Evolutionary conservation across 2,797 vertebrate genomes (phyloP), one percentile per base, ranked within the genome.

Genomic region (Phataginus tricuspis): DNA sequence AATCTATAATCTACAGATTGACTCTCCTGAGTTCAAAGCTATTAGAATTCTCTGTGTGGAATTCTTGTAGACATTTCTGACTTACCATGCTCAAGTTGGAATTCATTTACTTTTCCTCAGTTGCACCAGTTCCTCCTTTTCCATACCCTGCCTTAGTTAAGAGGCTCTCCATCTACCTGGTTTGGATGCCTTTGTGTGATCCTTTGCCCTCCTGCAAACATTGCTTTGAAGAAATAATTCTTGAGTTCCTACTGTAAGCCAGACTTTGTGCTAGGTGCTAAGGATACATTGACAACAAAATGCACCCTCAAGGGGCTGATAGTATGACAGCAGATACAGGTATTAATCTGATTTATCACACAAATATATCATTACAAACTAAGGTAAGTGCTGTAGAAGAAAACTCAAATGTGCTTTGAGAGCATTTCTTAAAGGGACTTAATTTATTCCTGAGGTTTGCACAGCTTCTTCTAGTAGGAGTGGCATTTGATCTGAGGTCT

Each of bases 151-250:
- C 45, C 57, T 71, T 95, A 42, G 14, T 51, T 77, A 75, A 53
- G 15, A 34, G 34, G 7, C 55, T 96, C 16, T 93, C 34, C 13
- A 6, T 83, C 23, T 68, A 45, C 21, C 16, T 84, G 19, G 21
- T 77, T 55, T 91, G n/a, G 12, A 74, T 66, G 25, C 37, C 34
- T 83, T 95, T 66, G 2, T 51, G 55, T 59, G 14, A 59, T 75
- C 49, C 39, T 87, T 80, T 94, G 16, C 31, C 29, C 96, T 84
- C 4, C 25, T 1, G 77, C 10, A 53, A 39, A 45, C 13, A 19
- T 64, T 89, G 39, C n/a, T 84, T 91, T 90, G 19, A 72, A 55
- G 29, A 82, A 88, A 87, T 71, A 84, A 45, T n/a, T 86, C 82
- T 84, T 94, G 66, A 90, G 42, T 85, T 90, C 42, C 18, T 84